These are phyloP conservation scores for Drosophila falleni DNA, from an alignment of 2,888 invertebrate species.

Conservation along the genomic window DNA sequence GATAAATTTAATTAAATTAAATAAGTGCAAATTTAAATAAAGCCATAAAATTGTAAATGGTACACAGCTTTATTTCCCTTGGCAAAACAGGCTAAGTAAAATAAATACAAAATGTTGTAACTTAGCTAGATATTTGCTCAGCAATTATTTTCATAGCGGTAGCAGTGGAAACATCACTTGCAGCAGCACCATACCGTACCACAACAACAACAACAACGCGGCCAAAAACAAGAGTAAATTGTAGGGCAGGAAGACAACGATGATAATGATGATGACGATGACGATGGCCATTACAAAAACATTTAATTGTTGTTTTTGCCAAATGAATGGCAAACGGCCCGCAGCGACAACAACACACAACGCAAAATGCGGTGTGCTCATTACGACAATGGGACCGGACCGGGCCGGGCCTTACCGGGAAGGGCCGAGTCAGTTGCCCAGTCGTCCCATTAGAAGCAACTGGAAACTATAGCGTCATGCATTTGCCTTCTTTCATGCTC, in stretches of 20 bases:
- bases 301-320: constrained; percentile 78
- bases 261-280: constrained; percentile 1
- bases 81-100: constrained; percentile 59
- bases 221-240: constrained; percentile 74
- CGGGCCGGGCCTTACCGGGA: constrained; percentile 4
- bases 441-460: constrained; percentile 52
- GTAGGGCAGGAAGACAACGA: constrained; percentile 57
- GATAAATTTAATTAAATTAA: too few relatives aligned
- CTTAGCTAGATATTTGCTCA: constrained; percentile 74
- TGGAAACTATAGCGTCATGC: constrained; percentile 50
- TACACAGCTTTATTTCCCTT: constrained; percentile 12
- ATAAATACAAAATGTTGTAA: constrained; percentile 74
- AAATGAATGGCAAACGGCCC: constrained; percentile 80
- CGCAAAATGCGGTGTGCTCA: constrained; percentile 81
- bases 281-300: constrained; percentile 79
- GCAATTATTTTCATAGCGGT: constrained; percentile 72
- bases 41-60: constrained; percentile 16
- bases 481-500: constrained; percentile 70
- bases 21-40: constrained; percentile 29
- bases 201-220: constrained; percentile 22
- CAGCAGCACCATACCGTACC: constrained; percentile 1
- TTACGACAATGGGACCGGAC: constrained; percentile 63
- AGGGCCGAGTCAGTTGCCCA: constrained; percentile 36
- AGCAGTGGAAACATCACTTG: constrained; percentile 34
- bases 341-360: constrained; percentile 64